phyloP scores from a whole-genome alignment of 2,113 vertebrate species.

The Ochotona curzoniae region DNA sequence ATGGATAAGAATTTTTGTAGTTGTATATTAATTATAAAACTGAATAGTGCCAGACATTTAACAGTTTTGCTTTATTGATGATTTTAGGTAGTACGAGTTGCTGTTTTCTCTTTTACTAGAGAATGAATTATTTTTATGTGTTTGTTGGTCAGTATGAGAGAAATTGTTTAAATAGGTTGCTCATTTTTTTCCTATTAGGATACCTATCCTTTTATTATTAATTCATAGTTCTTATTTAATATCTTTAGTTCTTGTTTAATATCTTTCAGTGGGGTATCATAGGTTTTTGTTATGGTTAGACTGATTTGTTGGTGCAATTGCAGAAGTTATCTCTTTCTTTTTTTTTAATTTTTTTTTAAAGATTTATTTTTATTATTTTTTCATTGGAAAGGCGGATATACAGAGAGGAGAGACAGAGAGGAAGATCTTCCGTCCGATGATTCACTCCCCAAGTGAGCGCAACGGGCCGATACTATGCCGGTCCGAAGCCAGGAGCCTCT shows the following conservation, averaged over 20 bases:
- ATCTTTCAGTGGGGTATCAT: not conserved
- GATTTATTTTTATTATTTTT: no score
- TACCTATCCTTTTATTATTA: conserved; percentile 13
- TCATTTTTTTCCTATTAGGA: not conserved
- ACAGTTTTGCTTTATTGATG: not conserved
- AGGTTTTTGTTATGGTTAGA: not conserved
- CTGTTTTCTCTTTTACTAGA: not conserved
- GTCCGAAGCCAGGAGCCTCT: no score
- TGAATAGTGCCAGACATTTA: not conserved
- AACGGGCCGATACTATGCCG: no score
- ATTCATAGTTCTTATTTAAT: not conserved
- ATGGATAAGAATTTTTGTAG: not conserved
- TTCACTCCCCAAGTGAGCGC: no score
- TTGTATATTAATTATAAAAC: not conserved
- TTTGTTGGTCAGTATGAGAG: not conserved
- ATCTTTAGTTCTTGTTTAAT: conserved; percentile 27
- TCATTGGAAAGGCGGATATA: no score
- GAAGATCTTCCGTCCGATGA: no score
- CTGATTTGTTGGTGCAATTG: not conserved
- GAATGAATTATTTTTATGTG: not conserved
- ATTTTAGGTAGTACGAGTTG: not conserved
- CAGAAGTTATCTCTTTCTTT: not conserved
- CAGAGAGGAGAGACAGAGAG: no score
- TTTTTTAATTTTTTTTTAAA: no score
- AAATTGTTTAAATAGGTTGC: not conserved